Conservation (phyloP, 2,113 vertebrate species). For the Catharus bicknelli region DNA sequence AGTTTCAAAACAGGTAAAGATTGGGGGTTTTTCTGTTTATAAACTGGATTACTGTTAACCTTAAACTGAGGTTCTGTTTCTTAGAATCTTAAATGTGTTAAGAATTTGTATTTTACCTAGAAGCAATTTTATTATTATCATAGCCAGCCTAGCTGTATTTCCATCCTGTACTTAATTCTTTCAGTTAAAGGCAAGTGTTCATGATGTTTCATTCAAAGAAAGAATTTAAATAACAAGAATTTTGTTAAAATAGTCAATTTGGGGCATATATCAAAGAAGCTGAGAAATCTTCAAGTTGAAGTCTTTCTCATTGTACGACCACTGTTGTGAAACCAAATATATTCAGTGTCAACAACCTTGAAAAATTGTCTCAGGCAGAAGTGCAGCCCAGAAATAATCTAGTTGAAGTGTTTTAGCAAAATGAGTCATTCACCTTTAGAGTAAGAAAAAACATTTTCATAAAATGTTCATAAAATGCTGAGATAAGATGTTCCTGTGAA, state of each 20-base stretch:
- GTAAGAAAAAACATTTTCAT: not conserved
- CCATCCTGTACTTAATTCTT: not conserved
- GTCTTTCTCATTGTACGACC: not conserved
- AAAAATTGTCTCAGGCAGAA: not conserved
- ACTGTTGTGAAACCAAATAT: not conserved
- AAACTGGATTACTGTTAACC: not conserved
- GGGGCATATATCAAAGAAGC: not conserved
- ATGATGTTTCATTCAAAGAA: not conserved
- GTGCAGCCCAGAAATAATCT: not conserved
- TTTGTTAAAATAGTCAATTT: not conserved
- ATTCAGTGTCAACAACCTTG: not conserved
- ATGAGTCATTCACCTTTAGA: not conserved
- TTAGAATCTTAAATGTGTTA: not conserved
- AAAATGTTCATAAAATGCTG: not conserved
- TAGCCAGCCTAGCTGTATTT: not conserved
- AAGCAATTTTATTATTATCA: not conserved
- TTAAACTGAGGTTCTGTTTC: not conserved
- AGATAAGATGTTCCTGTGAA: not conserved
- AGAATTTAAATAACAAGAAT: not conserved
- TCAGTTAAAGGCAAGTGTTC: not conserved
- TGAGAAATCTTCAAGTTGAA: not conserved
- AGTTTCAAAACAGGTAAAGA: not conserved
- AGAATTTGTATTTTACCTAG: not conserved
- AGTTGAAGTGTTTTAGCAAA: not conserved
- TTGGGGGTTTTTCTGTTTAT: not conserved